phyloP scores from a whole-genome alignment of 2,113 vertebrate species.

The Tamias sibiricus region DNA sequence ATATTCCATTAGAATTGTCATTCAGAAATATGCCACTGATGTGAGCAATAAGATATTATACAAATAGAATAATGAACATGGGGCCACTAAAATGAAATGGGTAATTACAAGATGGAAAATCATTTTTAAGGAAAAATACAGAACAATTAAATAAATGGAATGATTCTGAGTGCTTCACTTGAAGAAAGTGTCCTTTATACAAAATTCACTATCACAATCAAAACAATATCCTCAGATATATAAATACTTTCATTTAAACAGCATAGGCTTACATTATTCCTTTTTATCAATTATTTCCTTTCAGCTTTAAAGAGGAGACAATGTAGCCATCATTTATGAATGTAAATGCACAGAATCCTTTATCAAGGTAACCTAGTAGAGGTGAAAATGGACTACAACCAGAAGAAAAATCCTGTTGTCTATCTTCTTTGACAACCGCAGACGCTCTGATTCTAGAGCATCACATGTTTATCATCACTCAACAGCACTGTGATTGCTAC shows the following conservation, averaged over 20 bases:
- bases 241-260: background rate
- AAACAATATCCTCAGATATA: background rate
- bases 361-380: background rate
- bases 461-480: background rate
- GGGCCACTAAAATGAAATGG: background rate
- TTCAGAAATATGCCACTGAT: conserved; percentile 30
- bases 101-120: background rate
- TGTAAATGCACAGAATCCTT: background rate
- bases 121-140: background rate
- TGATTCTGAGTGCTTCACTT: background rate
- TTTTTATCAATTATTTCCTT: background rate
- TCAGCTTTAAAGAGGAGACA: background rate
- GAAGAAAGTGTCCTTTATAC: background rate
- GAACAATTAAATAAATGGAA: background rate
- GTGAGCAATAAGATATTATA: background rate
- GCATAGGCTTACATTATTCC: background rate
- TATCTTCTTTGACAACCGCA: background rate
- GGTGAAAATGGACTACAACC: background rate
- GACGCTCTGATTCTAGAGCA: background rate
- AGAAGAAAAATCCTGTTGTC: background rate
- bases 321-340: background rate
- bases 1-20: background rate
- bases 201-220: background rate
- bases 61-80: conserved; percentile 4
- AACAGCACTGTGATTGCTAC: background rate